Evolutionary conservation across 1,140 invertebrate genomes (phyloP).

Genomic region (Prorops nasuta): DNA sequence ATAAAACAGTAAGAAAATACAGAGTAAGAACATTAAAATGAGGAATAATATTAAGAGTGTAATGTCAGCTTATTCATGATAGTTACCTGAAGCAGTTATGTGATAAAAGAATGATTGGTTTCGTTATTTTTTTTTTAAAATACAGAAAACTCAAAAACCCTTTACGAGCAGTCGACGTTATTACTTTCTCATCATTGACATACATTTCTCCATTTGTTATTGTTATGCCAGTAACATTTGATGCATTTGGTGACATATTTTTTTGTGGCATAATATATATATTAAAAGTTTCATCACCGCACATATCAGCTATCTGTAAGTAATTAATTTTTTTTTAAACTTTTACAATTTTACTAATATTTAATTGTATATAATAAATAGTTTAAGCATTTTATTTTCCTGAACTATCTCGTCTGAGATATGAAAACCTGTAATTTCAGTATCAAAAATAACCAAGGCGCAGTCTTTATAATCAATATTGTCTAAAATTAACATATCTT

Average conservation of each 20-base stretch:
- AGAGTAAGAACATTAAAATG: no score
- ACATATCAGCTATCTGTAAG: constrained; percentile 9
- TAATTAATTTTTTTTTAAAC: no score
- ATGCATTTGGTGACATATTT: constrained; percentile 2
- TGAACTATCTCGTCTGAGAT: constrained; percentile 13
- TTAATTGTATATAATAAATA: background rate
- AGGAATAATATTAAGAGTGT: no score
- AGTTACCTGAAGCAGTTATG: constrained; percentile 20
- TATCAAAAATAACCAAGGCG: constrained; percentile 11
- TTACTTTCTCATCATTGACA: constrained; percentile 2
- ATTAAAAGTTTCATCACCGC: constrained; percentile 2
- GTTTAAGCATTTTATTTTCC: constrained; percentile 1
- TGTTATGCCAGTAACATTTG: constrained; percentile 7
- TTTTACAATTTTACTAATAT: no score
- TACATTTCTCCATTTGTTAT: constrained; percentile 8
- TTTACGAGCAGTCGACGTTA: background rate
- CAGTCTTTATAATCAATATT: constrained; percentile 6
- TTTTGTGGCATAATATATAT: constrained; percentile 15
- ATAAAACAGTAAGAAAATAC: no score
- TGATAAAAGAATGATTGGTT: constrained; percentile 11
- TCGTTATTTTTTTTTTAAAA: constrained; percentile 4
- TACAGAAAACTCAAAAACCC: constrained; percentile 9
- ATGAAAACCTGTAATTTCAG: constrained; percentile 10
- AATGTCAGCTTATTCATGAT: no score
- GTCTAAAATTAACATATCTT: background rate